phyloP scores from a whole-genome alignment of 2,797 vertebrate species.

The Cichlasoma orientale region DNA sequence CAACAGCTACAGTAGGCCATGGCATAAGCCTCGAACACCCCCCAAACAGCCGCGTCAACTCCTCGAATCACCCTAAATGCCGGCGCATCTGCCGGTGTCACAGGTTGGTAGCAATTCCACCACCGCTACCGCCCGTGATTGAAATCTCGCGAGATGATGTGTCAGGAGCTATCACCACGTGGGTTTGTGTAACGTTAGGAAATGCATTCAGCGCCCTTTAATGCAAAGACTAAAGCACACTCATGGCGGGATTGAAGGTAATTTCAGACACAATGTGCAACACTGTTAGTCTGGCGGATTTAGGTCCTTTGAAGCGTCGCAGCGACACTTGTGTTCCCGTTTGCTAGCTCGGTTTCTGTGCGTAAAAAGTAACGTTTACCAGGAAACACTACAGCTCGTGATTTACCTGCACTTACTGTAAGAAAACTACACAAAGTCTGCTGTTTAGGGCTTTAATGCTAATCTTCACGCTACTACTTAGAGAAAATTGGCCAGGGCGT shows the following conservation, averaged over 20 bases:
- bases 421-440: not conserved
- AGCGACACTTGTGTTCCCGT: not conserved
- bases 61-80: too few relatives aligned
- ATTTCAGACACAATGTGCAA: not conserved
- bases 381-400: not conserved
- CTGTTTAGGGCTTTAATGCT: not conserved
- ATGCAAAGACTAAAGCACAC: conserved; percentile 20
- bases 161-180: conserved; percentile 12
- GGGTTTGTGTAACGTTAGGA: conserved; percentile 54
- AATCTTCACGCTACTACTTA: not conserved
- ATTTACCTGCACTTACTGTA: not conserved
- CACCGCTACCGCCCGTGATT: rapidly evolving
- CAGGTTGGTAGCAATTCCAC: too few relatives aligned
- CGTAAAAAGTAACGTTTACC: not conserved
- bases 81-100: too few relatives aligned
- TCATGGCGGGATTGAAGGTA: conserved; percentile 83
- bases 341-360: not conserved
- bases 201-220: conserved; percentile 27
- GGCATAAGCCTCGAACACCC: too few relatives aligned
- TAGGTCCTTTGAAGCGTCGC: rapidly evolving
- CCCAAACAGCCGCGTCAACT: too few relatives aligned
- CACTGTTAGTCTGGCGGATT: not conserved
- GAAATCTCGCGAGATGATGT: conserved; percentile 65
- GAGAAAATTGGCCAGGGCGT: too few relatives aligned
- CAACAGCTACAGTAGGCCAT: too few relatives aligned